phyloP scores from a whole-genome alignment of 2,888 invertebrate genomes.

The Thymelicus lineola region DNA sequence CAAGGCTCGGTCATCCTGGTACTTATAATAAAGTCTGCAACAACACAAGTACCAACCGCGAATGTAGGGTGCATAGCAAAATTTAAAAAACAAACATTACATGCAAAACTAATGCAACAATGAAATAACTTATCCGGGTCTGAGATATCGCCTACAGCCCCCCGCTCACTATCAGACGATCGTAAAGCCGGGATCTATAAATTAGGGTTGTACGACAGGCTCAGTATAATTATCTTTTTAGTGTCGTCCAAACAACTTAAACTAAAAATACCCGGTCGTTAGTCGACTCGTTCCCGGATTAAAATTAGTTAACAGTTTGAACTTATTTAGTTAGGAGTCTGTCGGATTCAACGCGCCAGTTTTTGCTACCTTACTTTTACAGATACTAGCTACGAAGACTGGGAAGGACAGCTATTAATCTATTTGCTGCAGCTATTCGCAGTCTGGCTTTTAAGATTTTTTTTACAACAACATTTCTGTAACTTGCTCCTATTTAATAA shows the following conservation, averaged over 20 bases:
- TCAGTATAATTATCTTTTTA: slow-evolving; percentile 66
- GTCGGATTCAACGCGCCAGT: slow-evolving; percentile 17
- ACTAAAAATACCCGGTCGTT: slow-evolving; percentile 75
- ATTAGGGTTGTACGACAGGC: slow-evolving; percentile 64
- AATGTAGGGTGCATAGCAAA: too few species aligned
- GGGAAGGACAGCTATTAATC: slow-evolving; percentile 12
- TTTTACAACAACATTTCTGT: neutral
- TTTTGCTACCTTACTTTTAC: slow-evolving; percentile 25
- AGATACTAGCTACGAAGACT: slow-evolving; percentile 15
- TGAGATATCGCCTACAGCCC: slow-evolving; percentile 1
- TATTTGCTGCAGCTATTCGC: slow-evolving; percentile 15
- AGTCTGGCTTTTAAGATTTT: slow-evolving; percentile 7
- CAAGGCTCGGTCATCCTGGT: too few species aligned
- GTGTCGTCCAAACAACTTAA: slow-evolving; percentile 68
- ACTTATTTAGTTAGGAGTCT: slow-evolving; percentile 44
- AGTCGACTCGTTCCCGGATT: slow-evolving; percentile 63
- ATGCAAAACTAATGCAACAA: neutral
- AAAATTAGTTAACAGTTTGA: slow-evolving; percentile 72
- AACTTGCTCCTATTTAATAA: neutral
- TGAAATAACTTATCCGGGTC: neutral
- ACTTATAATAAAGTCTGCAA: too few species aligned
- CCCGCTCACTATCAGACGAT: slow-evolving; percentile 9
- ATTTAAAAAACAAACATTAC: too few species aligned
- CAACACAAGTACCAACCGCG: too few species aligned
- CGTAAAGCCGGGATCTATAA: slow-evolving; percentile 59